Base-by-base conservation (phyloP, 2,113 vertebrate species). In the Nanger granti region DNA sequence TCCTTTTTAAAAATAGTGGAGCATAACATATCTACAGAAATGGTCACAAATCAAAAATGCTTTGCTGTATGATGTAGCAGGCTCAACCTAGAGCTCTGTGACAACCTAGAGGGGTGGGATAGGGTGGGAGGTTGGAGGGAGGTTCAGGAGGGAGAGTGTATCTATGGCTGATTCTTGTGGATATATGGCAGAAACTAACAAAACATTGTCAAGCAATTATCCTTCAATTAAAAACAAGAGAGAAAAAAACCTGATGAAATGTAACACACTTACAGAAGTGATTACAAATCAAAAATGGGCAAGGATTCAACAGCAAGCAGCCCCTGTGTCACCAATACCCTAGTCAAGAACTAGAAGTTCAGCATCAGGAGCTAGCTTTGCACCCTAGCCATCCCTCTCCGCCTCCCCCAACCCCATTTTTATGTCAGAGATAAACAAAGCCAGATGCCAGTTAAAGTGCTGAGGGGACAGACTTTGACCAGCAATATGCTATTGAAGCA, bases 1-100 rank as follows among this genome's bases (percentile, higher is more conserved):
- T 14, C 31, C 18, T 80, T 92, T 93, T 69, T 8, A 37, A 95
- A 76, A 31, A n/a, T 85, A 55, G 47, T 55, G 37, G 83, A 93
- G 4, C 55, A 49, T 34, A 66, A 54, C 55, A 93, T 28, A 85
- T 17, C 13, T 76, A 41, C 47, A 79, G 54, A 89, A 94, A 64
- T 26, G 24, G 64, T 87, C 34, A 52, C 44, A 55, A 79, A 34
- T 90, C 37, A 84, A 79, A 94, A 89, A 18, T 5, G 37, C 49
- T 12, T 73, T 37, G 20, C 9, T 73, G 20, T 37, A 37, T 41
- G 20, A 73, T 73, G n/a, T 10, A 73, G 69, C 69, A 73, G n/a
- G 69, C 17, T 73, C 69, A 73, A 24, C n/a, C 69, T 73, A 20
- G 69, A 73, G 18, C 66, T 73, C n/a, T 73, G n/a, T 37, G 66